A percentile compares a stretch with the other conserved stretches of the same genome.
These are phyloP conservation scores for Charanyca ferruginea DNA, from an alignment of 2,888 invertebrate species.

Conservation along the genomic window DNA sequence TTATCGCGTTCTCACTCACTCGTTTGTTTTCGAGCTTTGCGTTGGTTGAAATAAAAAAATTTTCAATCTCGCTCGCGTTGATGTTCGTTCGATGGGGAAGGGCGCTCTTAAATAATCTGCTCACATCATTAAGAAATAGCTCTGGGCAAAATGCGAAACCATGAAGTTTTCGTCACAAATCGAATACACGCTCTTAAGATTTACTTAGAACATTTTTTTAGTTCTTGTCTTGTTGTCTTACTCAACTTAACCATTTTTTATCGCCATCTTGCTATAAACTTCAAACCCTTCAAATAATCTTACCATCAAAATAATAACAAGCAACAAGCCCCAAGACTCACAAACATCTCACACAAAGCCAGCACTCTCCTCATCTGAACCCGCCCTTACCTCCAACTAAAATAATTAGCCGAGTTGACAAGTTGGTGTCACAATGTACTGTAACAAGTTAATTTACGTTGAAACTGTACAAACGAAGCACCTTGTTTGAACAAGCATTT, in stretches of 20 bases:
- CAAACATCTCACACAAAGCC: conserved; percentile 11
- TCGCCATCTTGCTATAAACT: neutral
- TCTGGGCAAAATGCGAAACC: too few species aligned
- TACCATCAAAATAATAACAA: conserved; percentile 18
- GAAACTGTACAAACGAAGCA: conserved; percentile 70
- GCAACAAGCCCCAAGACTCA: conserved; percentile 5
- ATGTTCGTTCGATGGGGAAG: too few species aligned
- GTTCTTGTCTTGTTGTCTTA: too few species aligned
- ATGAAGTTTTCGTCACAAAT: too few species aligned
- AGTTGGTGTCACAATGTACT: conserved; percentile 62
- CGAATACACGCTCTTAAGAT: too few species aligned
- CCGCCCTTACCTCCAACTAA: conserved; percentile 66
- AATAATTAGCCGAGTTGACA: conserved; percentile 77
- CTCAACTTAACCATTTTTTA: neutral
- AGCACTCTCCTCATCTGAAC: conserved; percentile 33
- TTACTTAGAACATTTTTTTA: too few species aligned
- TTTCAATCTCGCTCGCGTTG: too few species aligned
- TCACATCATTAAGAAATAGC: too few species aligned
- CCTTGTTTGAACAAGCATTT: conserved; percentile 65
- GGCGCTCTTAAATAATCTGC: too few species aligned
- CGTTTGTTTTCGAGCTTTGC: too few species aligned
- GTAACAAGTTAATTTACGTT: conserved; percentile 80
- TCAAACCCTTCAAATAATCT: neutral
- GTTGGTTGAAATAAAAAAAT: too few species aligned
- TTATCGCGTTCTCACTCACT: too few species aligned